Evolutionary conservation across 2,113 vertebrate species (phyloP).

Genomic region (Calypte anna): DNA sequence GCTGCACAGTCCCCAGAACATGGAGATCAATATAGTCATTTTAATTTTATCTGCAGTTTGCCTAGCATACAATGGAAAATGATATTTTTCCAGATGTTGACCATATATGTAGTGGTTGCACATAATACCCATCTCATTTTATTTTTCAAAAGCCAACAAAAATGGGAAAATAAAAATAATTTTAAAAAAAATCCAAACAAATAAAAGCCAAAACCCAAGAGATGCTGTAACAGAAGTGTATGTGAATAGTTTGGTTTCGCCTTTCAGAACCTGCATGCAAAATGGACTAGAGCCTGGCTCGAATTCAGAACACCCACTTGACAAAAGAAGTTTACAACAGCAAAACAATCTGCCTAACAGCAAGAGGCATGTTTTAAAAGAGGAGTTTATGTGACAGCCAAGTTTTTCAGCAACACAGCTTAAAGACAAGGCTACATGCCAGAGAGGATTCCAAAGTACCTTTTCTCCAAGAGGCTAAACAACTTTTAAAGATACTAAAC

Average conservation of each 20-base stretch:
- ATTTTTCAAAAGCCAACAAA: not conserved
- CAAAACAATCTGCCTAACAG: constrained; percentile 20
- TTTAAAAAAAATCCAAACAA: not conserved
- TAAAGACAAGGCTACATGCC: not conserved
- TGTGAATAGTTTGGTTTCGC: not conserved
- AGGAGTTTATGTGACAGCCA: constrained; percentile 15
- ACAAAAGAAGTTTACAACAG: constrained; percentile 17
- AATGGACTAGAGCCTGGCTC: constrained; percentile 7
- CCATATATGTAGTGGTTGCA: not conserved
- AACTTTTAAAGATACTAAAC: not conserved
- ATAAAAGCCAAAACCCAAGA: not conserved
- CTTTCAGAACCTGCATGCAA: constrained; percentile 30
- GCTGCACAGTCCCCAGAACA: not conserved
- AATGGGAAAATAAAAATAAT: not conserved
- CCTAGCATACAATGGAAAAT: not conserved
- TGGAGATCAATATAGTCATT: not conserved
- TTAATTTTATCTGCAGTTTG: not conserved
- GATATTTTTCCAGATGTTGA: constrained; percentile 47
- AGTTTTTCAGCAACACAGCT: not conserved
- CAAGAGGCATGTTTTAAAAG: constrained; percentile 17
- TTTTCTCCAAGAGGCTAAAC: not conserved
- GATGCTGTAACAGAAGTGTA: not conserved
- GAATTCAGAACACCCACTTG: constrained; percentile 4
- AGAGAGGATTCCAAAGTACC: not conserved
- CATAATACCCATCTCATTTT: not conserved